Evolutionary conservation across 2,113 vertebrate genomes (phyloP).

Genomic region (Albula glossodonta): DNA sequence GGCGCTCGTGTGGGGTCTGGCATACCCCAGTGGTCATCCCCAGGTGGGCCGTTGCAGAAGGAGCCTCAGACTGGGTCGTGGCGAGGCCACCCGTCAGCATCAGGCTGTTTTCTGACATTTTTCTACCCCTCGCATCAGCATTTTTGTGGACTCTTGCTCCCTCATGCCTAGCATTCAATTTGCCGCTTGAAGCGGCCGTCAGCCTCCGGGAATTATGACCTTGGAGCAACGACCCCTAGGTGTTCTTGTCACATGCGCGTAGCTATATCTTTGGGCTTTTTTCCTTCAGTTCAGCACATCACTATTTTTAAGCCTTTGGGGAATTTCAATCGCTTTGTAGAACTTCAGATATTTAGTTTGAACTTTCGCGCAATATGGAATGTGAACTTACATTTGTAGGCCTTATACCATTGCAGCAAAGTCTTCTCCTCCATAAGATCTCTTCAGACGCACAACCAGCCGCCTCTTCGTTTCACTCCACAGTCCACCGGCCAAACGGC

Average conservation of each 20-base stretch:
- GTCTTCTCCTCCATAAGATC: too few species aligned
- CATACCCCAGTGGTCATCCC: background rate
- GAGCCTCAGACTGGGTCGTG: background rate
- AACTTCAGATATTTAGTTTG: too few species aligned
- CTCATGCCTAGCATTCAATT: slow-evolving; percentile 17
- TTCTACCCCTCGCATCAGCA: background rate
- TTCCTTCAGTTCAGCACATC: too few species aligned
- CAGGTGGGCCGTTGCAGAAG: background rate
- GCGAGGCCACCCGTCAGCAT: background rate
- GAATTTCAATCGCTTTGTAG: too few species aligned
- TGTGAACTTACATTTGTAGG: too few species aligned
- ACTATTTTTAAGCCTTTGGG: too few species aligned
- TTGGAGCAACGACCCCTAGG: background rate
- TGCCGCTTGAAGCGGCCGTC: slow-evolving; percentile 1
- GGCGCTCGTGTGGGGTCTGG: background rate
- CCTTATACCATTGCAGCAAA: too few species aligned
- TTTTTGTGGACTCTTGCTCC: background rate
- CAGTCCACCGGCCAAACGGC: too few species aligned
- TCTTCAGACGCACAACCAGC: too few species aligned
- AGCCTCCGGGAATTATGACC: background rate
- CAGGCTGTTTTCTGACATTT: background rate
- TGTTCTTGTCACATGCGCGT: background rate
- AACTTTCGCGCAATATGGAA: too few species aligned
- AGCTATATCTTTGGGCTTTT: background rate
- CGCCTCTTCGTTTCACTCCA: too few species aligned